Evolutionary conservation across 2,113 vertebrate genomes (phyloP).

Genomic region (Laticauda colubrina): DNA sequence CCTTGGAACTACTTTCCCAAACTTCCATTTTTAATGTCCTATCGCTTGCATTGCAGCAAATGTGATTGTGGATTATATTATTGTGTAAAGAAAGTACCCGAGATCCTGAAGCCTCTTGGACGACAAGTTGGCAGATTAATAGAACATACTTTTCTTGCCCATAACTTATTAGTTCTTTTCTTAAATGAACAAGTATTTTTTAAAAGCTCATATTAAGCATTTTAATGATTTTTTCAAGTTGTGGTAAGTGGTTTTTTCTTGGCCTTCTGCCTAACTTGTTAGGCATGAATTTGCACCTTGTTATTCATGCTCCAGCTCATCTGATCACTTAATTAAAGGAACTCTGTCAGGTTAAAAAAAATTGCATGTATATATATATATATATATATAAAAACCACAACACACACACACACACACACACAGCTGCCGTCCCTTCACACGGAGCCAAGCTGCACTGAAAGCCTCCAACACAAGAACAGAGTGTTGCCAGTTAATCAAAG

Average conservation of each 20-base stretch:
- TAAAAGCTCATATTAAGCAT: neutral
- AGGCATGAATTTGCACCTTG: conserved; percentile 31
- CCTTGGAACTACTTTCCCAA: neutral
- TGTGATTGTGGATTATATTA: neutral
- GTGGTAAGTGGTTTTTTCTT: conserved; percentile 44
- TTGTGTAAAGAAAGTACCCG: neutral
- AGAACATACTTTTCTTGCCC: conserved; percentile 3
- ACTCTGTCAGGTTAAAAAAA: conserved; percentile 29
- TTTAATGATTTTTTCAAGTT: conserved; percentile 28
- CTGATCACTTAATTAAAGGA: conserved; percentile 43
- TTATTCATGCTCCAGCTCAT: conserved; percentile 44
- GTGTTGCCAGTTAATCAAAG: no score
- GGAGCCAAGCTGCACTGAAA: no score
- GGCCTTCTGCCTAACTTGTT: conserved; percentile 6
- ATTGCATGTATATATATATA: neutral
- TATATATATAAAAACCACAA: neutral
- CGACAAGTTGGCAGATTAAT: conserved; percentile 13
- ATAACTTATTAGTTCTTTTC: neutral
- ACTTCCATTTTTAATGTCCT: neutral
- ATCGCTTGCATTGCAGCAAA: neutral
- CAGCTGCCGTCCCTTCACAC: no score
- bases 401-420: no score
- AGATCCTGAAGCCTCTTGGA: neutral
- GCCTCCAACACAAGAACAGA: no score
- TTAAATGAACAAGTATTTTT: conserved; percentile 30